Percentiles rank a stretch among this genome's conserved stretches.
These are phyloP conservation scores for Noctua comes DNA, from an alignment of 2,888 invertebrate species.

Conservation along the genomic window DNA sequence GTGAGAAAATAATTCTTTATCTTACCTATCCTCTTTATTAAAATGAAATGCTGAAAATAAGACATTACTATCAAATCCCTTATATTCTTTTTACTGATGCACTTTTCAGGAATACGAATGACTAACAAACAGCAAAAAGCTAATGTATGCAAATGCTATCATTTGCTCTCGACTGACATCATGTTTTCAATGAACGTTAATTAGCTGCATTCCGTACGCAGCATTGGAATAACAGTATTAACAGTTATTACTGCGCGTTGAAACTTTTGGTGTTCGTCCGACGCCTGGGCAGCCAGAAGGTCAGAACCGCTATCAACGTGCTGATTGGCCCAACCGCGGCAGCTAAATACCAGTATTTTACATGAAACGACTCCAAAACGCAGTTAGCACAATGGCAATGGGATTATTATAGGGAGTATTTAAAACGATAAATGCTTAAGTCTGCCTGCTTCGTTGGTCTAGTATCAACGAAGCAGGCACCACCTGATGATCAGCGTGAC, in stretches of 20 bases:
- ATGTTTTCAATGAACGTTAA: slow-evolving; percentile 27
- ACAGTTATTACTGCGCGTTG: slow-evolving; percentile 11
- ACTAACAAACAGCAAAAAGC: slow-evolving; percentile 18
- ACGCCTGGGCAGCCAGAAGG: background rate
- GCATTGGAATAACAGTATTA: slow-evolving; percentile 31
- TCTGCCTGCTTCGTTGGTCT: background rate
- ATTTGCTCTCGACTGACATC: slow-evolving; percentile 14
- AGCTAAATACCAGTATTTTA: too few species aligned
- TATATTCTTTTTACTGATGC: background rate
- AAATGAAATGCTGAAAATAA: background rate
- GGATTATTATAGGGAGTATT: background rate
- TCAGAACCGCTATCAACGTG: background rate
- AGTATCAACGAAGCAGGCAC: background rate
- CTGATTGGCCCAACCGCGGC: background rate
- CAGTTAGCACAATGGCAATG: background rate
- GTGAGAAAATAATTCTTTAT: too few species aligned
- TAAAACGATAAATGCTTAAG: too few species aligned
- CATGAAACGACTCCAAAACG: too few species aligned
- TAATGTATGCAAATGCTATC: slow-evolving; percentile 32
- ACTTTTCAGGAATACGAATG: slow-evolving; percentile 11
- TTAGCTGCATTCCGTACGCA: slow-evolving; percentile 16
- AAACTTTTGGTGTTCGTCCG: background rate
- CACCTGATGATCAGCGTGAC: too few species aligned
- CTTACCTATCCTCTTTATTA: background rate
- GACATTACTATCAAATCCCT: background rate